phyloP scores from a whole-genome alignment of 2,888 invertebrate species.

The Lathronympha strigana region DNA sequence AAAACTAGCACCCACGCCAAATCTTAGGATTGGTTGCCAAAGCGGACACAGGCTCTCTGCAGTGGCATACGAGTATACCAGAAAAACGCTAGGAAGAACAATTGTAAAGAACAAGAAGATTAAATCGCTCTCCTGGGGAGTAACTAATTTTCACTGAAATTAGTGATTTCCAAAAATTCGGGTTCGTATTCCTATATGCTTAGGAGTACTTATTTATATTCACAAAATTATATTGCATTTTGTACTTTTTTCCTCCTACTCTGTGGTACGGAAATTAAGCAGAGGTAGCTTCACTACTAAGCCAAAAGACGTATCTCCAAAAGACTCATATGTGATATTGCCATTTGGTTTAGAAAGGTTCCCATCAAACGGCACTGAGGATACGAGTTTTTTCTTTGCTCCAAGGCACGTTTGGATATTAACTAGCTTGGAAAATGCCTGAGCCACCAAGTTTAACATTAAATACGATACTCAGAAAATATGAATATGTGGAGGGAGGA shows the following conservation, averaged over 20 bases:
- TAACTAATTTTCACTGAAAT: too few relatives aligned
- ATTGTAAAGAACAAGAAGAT: too few relatives aligned
- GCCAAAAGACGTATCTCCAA: not conserved
- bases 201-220: not conserved
- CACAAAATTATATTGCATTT: not conserved
- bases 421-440: not conserved
- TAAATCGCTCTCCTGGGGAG: too few relatives aligned
- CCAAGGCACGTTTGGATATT: conserved; percentile 14
- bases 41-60: too few relatives aligned
- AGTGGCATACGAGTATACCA: too few relatives aligned
- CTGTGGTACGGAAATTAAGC: conserved; percentile 5
- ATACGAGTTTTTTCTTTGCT: conserved; percentile 16
- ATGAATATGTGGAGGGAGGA: too few relatives aligned
- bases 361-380: conserved; percentile 1
- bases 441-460: not conserved
- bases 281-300: not conserved
- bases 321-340: not conserved
- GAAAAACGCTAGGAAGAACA: too few relatives aligned
- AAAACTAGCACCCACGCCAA: too few relatives aligned
- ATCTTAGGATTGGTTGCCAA: too few relatives aligned
- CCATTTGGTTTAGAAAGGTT: not conserved
- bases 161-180: too few relatives aligned
- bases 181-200: too few relatives aligned
- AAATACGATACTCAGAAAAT: too few relatives aligned
- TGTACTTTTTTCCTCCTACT: not conserved